Percentiles rank a stretch among this genome's conserved stretches.
phyloP scores from a whole-genome alignment of 2,797 vertebrate species.

The Lerista edwardsae region DNA sequence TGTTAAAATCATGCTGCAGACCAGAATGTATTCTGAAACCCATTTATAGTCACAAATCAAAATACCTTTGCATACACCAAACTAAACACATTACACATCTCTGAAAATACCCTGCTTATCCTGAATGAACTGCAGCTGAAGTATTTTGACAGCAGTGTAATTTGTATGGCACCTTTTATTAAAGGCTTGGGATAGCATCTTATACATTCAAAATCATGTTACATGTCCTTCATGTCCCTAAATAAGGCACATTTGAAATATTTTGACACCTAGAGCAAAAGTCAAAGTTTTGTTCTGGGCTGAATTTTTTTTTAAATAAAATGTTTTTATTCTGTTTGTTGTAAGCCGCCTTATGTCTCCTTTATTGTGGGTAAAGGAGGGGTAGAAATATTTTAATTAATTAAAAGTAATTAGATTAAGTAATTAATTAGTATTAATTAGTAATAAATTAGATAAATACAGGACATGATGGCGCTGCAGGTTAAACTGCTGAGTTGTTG shows the following conservation, averaged over 20 bases:
- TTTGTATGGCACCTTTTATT: conserved; percentile 9
- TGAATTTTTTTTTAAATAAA: no score
- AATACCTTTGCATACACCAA: not conserved
- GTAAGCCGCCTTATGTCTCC: no score
- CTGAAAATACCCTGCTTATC: not conserved
- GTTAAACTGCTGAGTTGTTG: no score
- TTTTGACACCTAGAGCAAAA: not conserved
- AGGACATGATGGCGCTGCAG: no score
- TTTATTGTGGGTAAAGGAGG: no score
- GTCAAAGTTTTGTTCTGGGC: not conserved
- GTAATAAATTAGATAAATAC: no score
- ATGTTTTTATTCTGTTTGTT: no score
- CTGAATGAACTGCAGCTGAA: not conserved
- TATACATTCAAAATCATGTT: not conserved
- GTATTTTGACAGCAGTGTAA: not conserved
- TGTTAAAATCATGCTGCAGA: conserved; percentile 11
- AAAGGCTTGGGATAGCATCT: not conserved
- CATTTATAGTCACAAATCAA: conserved; percentile 2
- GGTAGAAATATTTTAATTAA: no score
- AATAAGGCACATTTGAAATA: not conserved
- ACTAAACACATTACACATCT: not conserved
- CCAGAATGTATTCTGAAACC: not conserved
- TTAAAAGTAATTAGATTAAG: no score
- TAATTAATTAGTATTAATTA: no score
- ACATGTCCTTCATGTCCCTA: not conserved